Percentiles rank a stretch among this genome's conserved stretches.
Evolutionary conservation across 2,797 vertebrate genomes (phyloP).

Genomic region (Scolopax bukidnonensis): DNA sequence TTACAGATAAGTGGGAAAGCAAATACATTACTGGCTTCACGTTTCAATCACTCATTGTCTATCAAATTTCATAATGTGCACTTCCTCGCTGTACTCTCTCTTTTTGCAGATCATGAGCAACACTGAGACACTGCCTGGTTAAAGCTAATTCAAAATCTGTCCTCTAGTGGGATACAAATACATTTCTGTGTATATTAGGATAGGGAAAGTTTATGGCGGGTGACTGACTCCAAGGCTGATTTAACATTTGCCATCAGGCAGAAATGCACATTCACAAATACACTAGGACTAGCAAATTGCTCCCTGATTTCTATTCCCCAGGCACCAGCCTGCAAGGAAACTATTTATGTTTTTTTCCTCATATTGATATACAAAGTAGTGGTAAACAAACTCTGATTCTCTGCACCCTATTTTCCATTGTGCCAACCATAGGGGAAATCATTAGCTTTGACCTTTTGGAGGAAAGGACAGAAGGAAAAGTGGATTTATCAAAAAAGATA

Average conservation of each 20-base stretch:
- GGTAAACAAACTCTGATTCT: constrained; percentile 62
- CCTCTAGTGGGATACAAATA: not conserved
- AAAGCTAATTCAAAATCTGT: constrained; percentile 71
- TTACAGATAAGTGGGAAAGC: constrained; percentile 65
- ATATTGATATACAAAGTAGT: constrained; percentile 61
- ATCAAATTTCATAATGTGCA: not conserved
- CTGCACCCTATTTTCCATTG: constrained; percentile 61
- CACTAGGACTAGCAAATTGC: constrained; percentile 70
- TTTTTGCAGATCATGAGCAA: not conserved
- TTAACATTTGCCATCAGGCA: constrained; percentile 74
- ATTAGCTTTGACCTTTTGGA: constrained; percentile 71
- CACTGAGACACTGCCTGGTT: constrained; percentile 45
- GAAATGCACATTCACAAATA: constrained; percentile 75
- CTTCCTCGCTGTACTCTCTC: not conserved
- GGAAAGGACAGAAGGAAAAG: not conserved
- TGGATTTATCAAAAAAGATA: constrained; percentile 68
- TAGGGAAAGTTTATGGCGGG: constrained; percentile 54
- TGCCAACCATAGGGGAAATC: constrained; percentile 62
- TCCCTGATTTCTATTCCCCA: constrained; percentile 71
- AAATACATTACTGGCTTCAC: constrained; percentile 72
- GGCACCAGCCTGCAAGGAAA: constrained; percentile 56
- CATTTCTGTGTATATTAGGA: not conserved
- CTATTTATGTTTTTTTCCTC: constrained; percentile 68
- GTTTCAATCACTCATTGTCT: constrained; percentile 71
- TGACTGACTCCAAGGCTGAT: constrained; percentile 72